phyloP scores from a whole-genome alignment of 1,140 invertebrate species.

The Heliconius eleuchia region DNA sequence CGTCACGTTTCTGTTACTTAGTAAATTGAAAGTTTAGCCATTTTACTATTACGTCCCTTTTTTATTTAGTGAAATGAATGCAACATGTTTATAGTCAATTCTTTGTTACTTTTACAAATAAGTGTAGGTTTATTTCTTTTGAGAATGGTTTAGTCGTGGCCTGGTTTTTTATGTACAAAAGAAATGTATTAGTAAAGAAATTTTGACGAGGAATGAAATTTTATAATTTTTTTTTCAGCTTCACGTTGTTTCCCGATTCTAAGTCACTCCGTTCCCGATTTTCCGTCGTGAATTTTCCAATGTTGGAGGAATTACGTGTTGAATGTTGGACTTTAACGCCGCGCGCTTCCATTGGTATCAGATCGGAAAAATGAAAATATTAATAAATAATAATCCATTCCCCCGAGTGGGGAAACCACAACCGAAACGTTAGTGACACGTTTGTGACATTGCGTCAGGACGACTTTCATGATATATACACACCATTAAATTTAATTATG shows the following conservation, averaged over 20 bases:
- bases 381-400: too few relatives aligned
- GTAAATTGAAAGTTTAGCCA: constrained; percentile 33
- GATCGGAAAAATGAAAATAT: background rate
- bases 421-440: too few relatives aligned
- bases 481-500: too few relatives aligned
- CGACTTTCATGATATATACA: too few relatives aligned
- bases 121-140: background rate
- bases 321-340: too few relatives aligned
- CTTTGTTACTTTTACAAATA: constrained; percentile 8
- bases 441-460: too few relatives aligned
- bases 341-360: background rate
- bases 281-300: background rate
- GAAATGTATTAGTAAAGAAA: background rate
- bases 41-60: constrained; percentile 23
- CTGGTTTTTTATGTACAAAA: background rate
- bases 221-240: too few relatives aligned
- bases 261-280: background rate
- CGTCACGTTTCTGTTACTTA: constrained; percentile 31
- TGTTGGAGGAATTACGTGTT: too few relatives aligned
- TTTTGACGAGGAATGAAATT: background rate
- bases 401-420: too few relatives aligned
- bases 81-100: constrained; percentile 8
- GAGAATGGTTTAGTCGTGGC: background rate
- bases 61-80: constrained; percentile 19
- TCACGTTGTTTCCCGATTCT: too few relatives aligned